Conservation (phyloP, 2,797 vertebrate genomes). For the Poeciliopsis presidionis region DNA sequence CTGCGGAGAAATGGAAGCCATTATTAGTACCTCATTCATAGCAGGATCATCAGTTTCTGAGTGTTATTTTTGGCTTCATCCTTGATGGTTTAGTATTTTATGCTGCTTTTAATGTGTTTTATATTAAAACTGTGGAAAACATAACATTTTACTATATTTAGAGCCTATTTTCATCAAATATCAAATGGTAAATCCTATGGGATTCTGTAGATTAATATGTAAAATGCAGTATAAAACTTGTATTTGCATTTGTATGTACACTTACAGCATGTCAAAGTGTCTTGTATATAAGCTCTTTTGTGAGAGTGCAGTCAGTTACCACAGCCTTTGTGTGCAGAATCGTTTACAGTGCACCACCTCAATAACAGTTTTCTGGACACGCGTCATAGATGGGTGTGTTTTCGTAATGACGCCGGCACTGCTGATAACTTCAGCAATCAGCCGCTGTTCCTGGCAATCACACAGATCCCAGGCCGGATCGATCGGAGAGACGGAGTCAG, state of each 20-base stretch:
- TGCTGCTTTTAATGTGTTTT: constrained; percentile 30
- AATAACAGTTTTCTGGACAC: constrained; percentile 12
- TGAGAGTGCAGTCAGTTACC: neutral
- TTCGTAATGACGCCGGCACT: constrained; percentile 30
- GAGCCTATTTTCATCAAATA: constrained; percentile 24
- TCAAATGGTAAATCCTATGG: constrained; percentile 34
- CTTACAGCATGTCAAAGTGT: neutral
- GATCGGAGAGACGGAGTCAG: constrained; percentile 65
- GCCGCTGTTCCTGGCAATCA: constrained; percentile 65
- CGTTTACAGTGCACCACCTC: neutral
- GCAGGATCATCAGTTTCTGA: constrained; percentile 45
- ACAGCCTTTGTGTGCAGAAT: neutral
- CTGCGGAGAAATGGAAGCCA: constrained; percentile 58
- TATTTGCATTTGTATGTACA: neutral
- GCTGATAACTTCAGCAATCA: constrained; percentile 71
- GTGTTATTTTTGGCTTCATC: constrained; percentile 50
- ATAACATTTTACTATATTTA: constrained; percentile 43
- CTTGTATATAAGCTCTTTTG: neutral
- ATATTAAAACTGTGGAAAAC: constrained; percentile 32
- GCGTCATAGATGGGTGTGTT: constrained; percentile 24
- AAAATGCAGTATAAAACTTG: neutral
- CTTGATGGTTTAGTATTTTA: constrained; percentile 36
- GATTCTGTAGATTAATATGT: constrained; percentile 39
- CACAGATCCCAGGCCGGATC: constrained; percentile 62
- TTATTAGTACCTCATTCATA: constrained; percentile 61